Conservation (phyloP, 2,113 vertebrate genomes). For the Neotragus pygmaeus region DNA sequence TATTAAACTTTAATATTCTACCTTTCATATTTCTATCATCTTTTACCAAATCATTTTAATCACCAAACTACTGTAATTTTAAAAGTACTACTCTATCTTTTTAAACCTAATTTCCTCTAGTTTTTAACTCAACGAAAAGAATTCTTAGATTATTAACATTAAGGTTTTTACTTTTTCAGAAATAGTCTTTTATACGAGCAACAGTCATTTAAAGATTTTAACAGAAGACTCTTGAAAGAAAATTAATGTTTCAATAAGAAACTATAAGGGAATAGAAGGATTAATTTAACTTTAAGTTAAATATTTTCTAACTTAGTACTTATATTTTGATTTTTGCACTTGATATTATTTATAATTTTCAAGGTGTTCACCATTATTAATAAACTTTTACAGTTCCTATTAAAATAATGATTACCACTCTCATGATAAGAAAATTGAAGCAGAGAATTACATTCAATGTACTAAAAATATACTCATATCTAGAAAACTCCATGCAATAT, state of each 20-base stretch:
- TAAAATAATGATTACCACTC: background rate
- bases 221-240: background rate
- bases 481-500: background rate
- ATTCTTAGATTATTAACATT: background rate
- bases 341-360: background rate
- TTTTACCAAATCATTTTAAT: slow-evolving; percentile 10
- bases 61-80: background rate
- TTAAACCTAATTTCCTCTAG: background rate
- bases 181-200: background rate
- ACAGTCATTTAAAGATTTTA: background rate
- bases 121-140: background rate
- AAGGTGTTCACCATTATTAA: background rate
- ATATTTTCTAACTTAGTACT: background rate
- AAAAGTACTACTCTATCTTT: background rate
- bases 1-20: slow-evolving; percentile 10
- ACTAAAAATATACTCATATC: background rate
- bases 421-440: slow-evolving; percentile 24
- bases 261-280: background rate
- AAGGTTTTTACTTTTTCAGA: background rate
- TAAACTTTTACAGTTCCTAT: background rate
- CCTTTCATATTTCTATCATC: background rate
- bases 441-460: background rate
- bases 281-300: slow-evolving; percentile 23
- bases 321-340: slow-evolving; percentile 19
- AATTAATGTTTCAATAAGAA: background rate